phyloP scores from a whole-genome alignment of 2,797 vertebrate species.

The Heliangelus exortis region DNA sequence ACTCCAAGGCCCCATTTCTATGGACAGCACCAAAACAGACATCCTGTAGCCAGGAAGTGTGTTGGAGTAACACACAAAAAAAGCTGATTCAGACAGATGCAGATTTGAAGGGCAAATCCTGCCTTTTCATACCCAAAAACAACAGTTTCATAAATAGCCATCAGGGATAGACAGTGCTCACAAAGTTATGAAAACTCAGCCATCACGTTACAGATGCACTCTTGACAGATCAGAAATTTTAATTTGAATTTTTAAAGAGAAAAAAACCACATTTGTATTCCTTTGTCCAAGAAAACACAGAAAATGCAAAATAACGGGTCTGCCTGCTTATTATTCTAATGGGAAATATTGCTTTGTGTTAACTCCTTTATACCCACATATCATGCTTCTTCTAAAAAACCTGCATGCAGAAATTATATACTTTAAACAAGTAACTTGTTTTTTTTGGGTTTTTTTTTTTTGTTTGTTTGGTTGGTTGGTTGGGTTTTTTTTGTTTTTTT shows the following conservation, averaged over 20 bases:
- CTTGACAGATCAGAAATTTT: not conserved
- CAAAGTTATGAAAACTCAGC: not conserved
- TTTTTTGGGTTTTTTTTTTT: too few relatives aligned
- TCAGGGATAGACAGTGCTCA: not conserved
- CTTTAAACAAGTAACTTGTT: not conserved
- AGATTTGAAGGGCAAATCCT: not conserved
- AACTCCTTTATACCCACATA: not conserved
- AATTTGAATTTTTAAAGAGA: not conserved
- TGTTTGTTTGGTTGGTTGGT: too few relatives aligned
- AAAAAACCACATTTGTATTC: not conserved
- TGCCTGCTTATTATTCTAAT: not conserved
- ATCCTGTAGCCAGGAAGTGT: not conserved
- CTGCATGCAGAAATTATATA: fast-evolving
- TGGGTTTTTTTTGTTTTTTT: too few relatives aligned
- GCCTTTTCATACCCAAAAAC: not conserved
- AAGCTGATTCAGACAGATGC: not conserved
- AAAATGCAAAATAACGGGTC: not conserved
- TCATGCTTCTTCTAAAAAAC: not conserved
- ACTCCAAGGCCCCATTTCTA: not conserved
- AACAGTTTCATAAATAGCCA: not conserved
- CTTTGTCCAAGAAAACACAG: not conserved
- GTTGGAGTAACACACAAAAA: not conserved
- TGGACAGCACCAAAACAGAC: not conserved
- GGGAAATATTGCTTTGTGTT: not conserved
- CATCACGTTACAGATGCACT: not conserved